These are phyloP conservation scores for Hydropotes inermis DNA, from an alignment of 2,113 vertebrate species.

Conservation along the genomic window DNA sequence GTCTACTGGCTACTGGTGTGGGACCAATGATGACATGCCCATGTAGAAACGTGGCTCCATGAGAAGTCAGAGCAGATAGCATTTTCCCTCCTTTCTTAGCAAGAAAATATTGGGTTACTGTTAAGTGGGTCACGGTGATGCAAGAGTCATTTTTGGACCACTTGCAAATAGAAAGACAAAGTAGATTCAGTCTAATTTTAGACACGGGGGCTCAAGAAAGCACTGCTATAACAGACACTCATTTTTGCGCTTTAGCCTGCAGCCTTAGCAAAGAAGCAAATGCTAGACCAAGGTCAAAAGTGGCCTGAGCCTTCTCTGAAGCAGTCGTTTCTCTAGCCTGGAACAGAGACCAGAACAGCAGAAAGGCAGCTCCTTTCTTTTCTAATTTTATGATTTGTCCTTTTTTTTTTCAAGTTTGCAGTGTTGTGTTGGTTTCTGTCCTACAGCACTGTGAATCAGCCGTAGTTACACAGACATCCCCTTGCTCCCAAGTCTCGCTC, in stretches of 20 bases:
- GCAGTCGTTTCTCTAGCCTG: neutral
- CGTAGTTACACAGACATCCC: neutral
- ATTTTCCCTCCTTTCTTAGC: neutral
- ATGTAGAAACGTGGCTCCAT: neutral
- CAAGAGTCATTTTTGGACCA: neutral
- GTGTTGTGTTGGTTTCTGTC: neutral
- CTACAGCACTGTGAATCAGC: neutral
- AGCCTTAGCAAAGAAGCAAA: neutral
- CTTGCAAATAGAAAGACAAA: neutral
- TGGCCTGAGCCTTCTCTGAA: neutral
- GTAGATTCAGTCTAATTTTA: neutral
- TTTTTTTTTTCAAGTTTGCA: neutral
- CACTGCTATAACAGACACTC: neutral
- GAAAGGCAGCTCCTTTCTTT: neutral
- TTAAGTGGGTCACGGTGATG: neutral
- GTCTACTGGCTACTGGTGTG: neutral
- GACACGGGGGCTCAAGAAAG: neutral
- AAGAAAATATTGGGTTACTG: constrained; percentile 5
- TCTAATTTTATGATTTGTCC: neutral
- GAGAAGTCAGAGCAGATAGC: neutral
- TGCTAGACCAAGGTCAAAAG: neutral
- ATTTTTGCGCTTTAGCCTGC: neutral
- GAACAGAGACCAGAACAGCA: neutral
- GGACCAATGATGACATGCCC: neutral
- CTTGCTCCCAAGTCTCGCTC: neutral